Conservation (phyloP, 2,113 vertebrate species). For the Rhinolophus sinicus region DNA sequence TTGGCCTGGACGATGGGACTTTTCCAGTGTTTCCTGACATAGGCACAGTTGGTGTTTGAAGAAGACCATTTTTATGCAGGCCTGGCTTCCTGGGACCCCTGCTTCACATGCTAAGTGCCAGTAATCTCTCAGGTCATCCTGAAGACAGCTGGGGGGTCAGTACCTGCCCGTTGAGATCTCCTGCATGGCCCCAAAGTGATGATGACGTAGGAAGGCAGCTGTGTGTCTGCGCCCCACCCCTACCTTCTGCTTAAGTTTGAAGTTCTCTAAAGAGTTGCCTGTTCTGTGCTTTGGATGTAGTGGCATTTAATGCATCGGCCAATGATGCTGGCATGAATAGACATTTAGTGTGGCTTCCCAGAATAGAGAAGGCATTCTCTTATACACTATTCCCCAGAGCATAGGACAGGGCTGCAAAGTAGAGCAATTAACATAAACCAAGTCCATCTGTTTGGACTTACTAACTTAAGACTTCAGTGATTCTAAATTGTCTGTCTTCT, state of each 20-base stretch:
- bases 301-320: neutral
- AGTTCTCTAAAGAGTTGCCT: neutral
- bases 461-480: neutral
- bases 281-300: neutral
- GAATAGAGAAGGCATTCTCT: neutral
- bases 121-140: neutral
- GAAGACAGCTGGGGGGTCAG: neutral
- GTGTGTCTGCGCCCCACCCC: neutral
- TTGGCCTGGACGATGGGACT: accelerated
- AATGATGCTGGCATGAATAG: neutral
- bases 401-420: neutral
- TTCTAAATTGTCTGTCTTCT: neutral
- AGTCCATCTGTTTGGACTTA: neutral
- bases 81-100: neutral
- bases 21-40: neutral
- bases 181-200: neutral
- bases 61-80: neutral
- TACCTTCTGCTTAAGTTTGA: neutral
- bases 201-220: neutral
- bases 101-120: too few relatives aligned
- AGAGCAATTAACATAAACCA: neutral
- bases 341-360: neutral
- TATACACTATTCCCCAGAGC: neutral
- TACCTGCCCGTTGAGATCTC: neutral
- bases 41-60: neutral